Percentiles rank a stretch among this genome's conserved stretches.
Conservation (phyloP, 2,888 invertebrate species). For the Clivina fossor region DNA sequence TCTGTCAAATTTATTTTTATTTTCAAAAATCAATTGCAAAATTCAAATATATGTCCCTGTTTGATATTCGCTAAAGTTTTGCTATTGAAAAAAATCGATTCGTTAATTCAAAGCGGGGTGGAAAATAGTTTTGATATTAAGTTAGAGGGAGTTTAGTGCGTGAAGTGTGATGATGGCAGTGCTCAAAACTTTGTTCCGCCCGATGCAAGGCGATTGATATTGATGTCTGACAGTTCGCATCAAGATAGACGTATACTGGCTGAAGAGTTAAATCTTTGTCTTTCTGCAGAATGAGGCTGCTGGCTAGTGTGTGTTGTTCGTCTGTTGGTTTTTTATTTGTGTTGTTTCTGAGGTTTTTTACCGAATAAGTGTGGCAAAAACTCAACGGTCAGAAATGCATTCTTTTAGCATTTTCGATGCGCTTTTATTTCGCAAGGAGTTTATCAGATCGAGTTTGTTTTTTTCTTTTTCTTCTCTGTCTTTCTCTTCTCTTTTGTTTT, state of each 20-base stretch:
- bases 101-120: conserved; percentile 47
- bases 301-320: no score
- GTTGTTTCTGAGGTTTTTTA: no score
- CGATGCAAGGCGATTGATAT: conserved; percentile 46
- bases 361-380: conserved; percentile 39
- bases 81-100: conserved; percentile 45
- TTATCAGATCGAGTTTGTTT: conserved; percentile 38
- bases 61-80: conserved; percentile 40
- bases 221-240: conserved; percentile 52
- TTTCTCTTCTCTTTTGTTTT: no score
- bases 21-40: conserved; percentile 38
- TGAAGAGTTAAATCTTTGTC: conserved; percentile 49
- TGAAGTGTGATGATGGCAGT: not conserved
- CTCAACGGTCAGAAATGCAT: conserved; percentile 38
- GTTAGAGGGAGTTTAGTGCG: not conserved
- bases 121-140: conserved; percentile 41
- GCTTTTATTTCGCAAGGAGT: conserved; percentile 39
- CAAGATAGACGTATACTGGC: conserved; percentile 50
- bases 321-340: conserved; percentile 36
- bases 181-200: conserved; percentile 20
- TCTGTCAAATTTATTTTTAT: conserved; percentile 44
- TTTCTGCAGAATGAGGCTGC: conserved; percentile 43
- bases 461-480: no score
- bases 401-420: conserved; percentile 36
- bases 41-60: conserved; percentile 41